Evolutionary conservation across 2,113 vertebrate genomes (phyloP), one percentile per base, ranked within the genome.

Genomic region (Caranx melampygus): DNA sequence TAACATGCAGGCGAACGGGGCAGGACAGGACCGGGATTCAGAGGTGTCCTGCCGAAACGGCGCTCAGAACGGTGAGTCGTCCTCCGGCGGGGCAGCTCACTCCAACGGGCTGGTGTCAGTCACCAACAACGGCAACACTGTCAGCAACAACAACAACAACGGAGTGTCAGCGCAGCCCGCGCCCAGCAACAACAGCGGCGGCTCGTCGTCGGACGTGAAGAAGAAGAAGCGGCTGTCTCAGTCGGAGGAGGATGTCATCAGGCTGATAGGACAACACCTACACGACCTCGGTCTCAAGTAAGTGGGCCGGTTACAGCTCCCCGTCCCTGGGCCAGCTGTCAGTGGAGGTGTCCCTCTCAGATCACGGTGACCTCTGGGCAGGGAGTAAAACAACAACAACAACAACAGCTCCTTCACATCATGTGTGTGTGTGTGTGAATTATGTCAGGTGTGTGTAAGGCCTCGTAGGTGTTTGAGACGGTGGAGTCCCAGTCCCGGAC

Each of bases 261-360:
- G 98, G 82, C 95, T 99, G 45, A 98, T 99, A 78, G 98, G 97
- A 85, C 98, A 99, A 82, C 98, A 99, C 95, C 92, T 99, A 58
- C 97, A 98, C 88, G 97, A 97, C 67, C 84, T 98, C 58, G 98
- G 98, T 82, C 97, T 99, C 87, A 97, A 98, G 98, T 99, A 96
- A 97, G 98, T 97, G 63, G 45, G 31, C 76, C 45, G 2, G 35
- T n/a, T 34, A 12, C 21, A 42, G 37, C 4, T 13, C 47, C 58
- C 15, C 33, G 35, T 72, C 34, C 20, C 20, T 11, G 33, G 59
- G 57, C 3, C 52, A 63, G 72, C 60, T 71, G 65, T 35, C 65
- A 70, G 47, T 37, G 11, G n/a, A 44, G 20, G 49, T 62, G 13
- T 42, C 47, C 7, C 5, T n/a, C 11, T 40, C 35, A 45, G 33